Base-by-base conservation (phyloP, 1,140 invertebrate genomes). In the Lutraria rhynchaena region DNA sequence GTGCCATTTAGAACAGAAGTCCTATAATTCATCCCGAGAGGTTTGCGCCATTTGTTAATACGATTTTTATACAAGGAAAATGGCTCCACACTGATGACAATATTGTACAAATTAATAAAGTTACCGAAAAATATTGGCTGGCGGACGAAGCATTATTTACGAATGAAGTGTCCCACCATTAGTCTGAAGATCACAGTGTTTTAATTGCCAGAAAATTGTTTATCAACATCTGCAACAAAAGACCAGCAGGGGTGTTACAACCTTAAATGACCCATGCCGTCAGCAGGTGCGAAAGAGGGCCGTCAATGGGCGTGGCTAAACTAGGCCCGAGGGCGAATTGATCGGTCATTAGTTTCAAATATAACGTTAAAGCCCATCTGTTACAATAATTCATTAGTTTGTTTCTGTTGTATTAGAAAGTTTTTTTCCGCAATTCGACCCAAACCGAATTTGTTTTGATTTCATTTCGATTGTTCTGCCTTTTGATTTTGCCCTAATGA, bases 301-400 rank as follows among this genome's bases (percentile, higher is more conserved):
- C 53, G 63, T 57, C 67, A 67, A 11, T 15, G n/a, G 76, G 76
- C 76, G 76, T 37, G 65, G 60, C 41, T 35, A 60, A n/a, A 44
- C n/a, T 9, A 33, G n/a, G 53, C 31, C 76, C 65, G n/a, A 19
- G 33, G 53, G 76, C 76, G n/a, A 46, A 17, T 35, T 53, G 5
- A 58, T 55, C 41, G 63, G 24, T 80, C 76, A 80, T 80, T 80
- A 80, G 76, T 31, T 49, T 67, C 63, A 2, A 80, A 33, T 80
- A 67, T 80, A 65, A 69, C 63, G n/a, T 29, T 22, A n/a, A n/a
- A 9, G n/a, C 37, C 76, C 76, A 80, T 80, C 76, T 80, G 76
- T 37, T 70, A 41, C 41, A 22, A 35, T 60, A 69, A 80, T 80
- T 80, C 49, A 58, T 61, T 46, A 60, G 33, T 75, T 57, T 35